Conservation (phyloP, 2,888 invertebrate genomes). For the Carpatolechia fugitivella region DNA sequence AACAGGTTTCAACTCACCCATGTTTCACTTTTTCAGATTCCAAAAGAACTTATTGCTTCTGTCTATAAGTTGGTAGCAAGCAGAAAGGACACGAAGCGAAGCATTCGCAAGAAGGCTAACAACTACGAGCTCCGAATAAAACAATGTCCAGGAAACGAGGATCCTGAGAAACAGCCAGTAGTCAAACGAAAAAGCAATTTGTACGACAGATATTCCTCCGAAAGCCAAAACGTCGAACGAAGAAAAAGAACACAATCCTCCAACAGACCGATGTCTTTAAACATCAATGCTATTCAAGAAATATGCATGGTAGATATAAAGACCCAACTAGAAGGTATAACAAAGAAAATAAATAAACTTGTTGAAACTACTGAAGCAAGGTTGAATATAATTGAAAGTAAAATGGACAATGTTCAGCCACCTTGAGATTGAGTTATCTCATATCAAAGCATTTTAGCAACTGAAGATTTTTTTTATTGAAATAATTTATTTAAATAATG, state of each 20-base stretch:
- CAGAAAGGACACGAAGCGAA: conserved; percentile 77
- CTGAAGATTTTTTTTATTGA: no score
- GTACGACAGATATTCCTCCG: conserved; percentile 63
- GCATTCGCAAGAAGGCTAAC: conserved; percentile 72
- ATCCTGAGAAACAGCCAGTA: conserved; percentile 41
- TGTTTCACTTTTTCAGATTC: conserved; percentile 78
- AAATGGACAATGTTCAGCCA: conserved; percentile 43
- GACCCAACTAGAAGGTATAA: conserved; percentile 59
- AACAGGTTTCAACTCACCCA: no score
- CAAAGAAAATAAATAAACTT: conserved; percentile 62
- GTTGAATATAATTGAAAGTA: conserved; percentile 52
- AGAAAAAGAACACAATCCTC: conserved; percentile 60
- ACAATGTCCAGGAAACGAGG: conserved; percentile 51
- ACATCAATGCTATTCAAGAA: conserved; percentile 68
- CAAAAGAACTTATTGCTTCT: conserved; percentile 85
- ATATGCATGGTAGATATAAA: conserved; percentile 73
- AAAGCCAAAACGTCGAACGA: conserved; percentile 64
- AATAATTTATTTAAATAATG: no score
- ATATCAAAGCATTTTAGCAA: no score
- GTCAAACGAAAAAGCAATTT: conserved; percentile 71
- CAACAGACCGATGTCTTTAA: conserved; percentile 56
- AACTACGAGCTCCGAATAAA: conserved; percentile 66
- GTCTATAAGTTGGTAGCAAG: conserved; percentile 87
- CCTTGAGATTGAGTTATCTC: conserved; percentile 34
- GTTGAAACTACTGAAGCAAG: conserved; percentile 54